phyloP scores from a whole-genome alignment of 2,888 invertebrate genomes.

The Netelia fuscicornis region DNA sequence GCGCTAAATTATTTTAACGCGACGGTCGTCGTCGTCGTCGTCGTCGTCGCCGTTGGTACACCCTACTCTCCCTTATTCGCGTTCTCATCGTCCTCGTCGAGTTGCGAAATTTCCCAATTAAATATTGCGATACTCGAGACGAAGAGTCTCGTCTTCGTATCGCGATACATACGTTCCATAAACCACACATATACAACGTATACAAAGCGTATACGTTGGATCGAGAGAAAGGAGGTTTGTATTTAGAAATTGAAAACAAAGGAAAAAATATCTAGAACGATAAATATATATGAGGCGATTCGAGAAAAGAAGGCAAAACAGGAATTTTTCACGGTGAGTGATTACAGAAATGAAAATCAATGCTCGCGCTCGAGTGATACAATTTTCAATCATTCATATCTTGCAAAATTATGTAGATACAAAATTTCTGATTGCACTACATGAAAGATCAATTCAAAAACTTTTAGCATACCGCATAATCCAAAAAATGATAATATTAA shows the following conservation, averaged over 20 bases:
- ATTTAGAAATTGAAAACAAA: neutral
- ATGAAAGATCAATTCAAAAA: too few species aligned
- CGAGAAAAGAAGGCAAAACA: too few species aligned
- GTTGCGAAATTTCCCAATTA: constrained; percentile 61
- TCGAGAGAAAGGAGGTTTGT: constrained; percentile 29
- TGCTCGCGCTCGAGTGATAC: too few species aligned
- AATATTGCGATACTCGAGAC: constrained; percentile 48
- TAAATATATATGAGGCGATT: constrained; percentile 20
- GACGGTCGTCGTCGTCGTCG: neutral
- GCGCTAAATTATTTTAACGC: constrained; percentile 50
- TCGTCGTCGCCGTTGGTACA: neutral
- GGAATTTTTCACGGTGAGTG: too few species aligned
- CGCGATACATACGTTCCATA: neutral
- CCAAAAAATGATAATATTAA: too few species aligned
- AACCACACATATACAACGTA: neutral
- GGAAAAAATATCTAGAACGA: constrained; percentile 26
- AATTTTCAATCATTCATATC: too few species aligned
- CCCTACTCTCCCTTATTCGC: neutral
- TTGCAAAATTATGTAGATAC: too few species aligned
- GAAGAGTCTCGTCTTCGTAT: constrained; percentile 2
- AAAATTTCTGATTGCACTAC: too few species aligned
- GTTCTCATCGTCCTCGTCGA: constrained; percentile 8
- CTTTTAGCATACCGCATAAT: too few species aligned
- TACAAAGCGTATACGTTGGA: neutral
- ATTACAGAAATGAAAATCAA: too few species aligned